phyloP scores from a whole-genome alignment of 2,888 invertebrate genomes.

The Flexamia atlantica region DNA sequence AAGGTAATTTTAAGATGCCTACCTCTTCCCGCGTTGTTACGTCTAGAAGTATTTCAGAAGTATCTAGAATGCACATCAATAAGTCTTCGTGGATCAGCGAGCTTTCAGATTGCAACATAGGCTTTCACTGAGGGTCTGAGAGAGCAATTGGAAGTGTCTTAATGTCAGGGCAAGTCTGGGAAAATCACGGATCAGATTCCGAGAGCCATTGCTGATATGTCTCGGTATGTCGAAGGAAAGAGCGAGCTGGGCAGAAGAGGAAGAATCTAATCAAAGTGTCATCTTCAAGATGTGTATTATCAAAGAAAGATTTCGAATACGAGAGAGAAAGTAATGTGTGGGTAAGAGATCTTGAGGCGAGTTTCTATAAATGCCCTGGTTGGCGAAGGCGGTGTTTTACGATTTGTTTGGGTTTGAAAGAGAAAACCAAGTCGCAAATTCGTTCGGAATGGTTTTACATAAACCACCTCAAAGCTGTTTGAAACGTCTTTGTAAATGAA shows the following conservation, averaged over 20 bases:
- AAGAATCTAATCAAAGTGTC: background rate
- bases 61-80: background rate
- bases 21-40: too few species aligned
- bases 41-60: too few species aligned
- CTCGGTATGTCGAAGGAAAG: background rate
- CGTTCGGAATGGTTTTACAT: too few species aligned
- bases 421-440: too few species aligned
- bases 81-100: background rate
- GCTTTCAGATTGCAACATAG: background rate
- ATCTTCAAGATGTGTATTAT: conserved; percentile 8
- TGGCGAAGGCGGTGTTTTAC: too few species aligned
- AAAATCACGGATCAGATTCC: background rate
- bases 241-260: background rate
- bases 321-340: background rate
- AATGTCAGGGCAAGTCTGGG: background rate
- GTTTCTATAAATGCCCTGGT: too few species aligned
- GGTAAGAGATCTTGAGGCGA: background rate
- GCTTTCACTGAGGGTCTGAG: background rate
- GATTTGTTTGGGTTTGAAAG: too few species aligned
- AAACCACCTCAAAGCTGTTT: too few species aligned
- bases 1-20: too few species aligned
- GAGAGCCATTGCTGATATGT: conserved; percentile 8
- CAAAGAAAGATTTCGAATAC: background rate
- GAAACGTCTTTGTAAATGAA: too few species aligned
- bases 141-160: background rate